Evolutionary conservation across 2,888 invertebrate species (phyloP), one percentile per base, ranked within the genome.

Genomic region (Halictus quadricinctus): DNA sequence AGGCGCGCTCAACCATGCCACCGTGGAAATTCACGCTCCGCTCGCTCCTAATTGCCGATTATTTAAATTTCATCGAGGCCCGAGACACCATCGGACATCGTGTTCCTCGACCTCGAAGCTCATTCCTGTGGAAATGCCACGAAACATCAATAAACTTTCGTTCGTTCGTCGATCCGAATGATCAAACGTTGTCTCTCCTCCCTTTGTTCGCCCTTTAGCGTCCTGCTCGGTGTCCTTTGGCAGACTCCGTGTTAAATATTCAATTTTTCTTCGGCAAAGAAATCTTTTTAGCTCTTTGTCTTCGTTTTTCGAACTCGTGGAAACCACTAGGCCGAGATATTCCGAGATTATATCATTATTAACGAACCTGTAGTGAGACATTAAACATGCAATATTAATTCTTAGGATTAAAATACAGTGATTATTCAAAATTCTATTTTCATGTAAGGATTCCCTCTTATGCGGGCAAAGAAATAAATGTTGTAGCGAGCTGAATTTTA

Each of bases 31-130:
- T 87, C 84, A 84, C 87, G 83, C 88, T 83, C 50, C 72, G 79
- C 80, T 87, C 77, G 76, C 36, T 80, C 80, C 69, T 89, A 86
- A 89, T 88, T 84, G 81, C 69, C 86, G 89, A 90, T 90, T 90
- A 90, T 90, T 90, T 87, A 87, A 90, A 90, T 90, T 83, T 82
- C 79, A 72, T 75, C 76, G 79, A 21, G 74, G 48, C 43, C 6
- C n/a, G 21, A 70, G 72, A 76, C 66, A 15, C 41, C 66, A 41
- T 72, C 25, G 43, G 66, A 66, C 74, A 48, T 29, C 25, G 13
- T 25, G 66, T 29, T 50, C 48, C 36, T 18, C 60, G 58, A n/a
- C 54, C 64, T 18, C n/a, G 25, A 18, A 25, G 50, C n/a, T 64
- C 46, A n/a, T 46, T 21, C 15, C 15, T 2, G 29, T 41, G 69